Base-by-base conservation (phyloP, 2,797 vertebrate species). In the Merluccius polli region DNA sequence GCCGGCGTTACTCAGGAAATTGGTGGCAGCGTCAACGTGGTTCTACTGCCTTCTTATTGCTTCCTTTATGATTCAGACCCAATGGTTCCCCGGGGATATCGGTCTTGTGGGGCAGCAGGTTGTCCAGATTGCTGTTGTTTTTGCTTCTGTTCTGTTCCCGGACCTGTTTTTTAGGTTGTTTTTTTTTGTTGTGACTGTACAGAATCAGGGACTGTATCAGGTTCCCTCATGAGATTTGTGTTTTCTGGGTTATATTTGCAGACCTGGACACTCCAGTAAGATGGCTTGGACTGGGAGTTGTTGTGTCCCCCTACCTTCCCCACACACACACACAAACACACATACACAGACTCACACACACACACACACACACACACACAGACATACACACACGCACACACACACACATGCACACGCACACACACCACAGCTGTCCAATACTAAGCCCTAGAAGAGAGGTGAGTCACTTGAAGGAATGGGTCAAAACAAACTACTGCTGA, bases 401-500 rank as follows among this genome's bases (percentile, higher is more conserved):
- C 48, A 38, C 36, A 38, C 36, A 38, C 36, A 38, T 12, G 11
- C 4, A 38, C 36, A 38, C 36, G 11, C 36, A 38, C 36, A 52
- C 48, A 52, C 48, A 21, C 18, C 48, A 52, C 18, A 1, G 48
- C 86, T 86, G 83, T 86, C 89, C 87, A 87, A 87, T 83, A 86
- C 87, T 90, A 83, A 75, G 81, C 83, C 81, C 31, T 67, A 81
- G 76, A 79, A 70, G 68, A 71, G 84, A 89, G 87, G 85, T 85
- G 77, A 90, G 84, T 81, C 75, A 75, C 81, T 85, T 88, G 83
- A 88, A 87, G 89, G 77, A 79, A 82, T 76, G 84, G 87, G 87
- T 90, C 87, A 88, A 89, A 90, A 89, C 87, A 87, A 88, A 84
- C 84, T 77, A 86, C 84, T 85, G 83, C 87, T 79, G 72, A 87